Conservation (phyloP, 53 echinoderm and acorn worm species). For the Pentamera pediparva region DNA sequence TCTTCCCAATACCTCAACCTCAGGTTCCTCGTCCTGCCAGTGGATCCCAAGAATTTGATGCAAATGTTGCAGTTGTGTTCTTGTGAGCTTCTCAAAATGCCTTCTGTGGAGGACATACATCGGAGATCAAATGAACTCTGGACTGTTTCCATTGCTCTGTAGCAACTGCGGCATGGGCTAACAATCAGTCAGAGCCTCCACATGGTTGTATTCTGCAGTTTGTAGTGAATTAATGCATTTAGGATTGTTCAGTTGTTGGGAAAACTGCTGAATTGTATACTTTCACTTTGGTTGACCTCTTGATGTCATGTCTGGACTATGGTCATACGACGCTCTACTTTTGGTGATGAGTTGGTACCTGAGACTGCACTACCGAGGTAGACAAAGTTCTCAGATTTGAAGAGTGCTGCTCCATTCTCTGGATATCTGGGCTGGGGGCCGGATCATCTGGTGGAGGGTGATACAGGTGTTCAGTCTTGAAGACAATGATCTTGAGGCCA, state of each 20-base stretch:
- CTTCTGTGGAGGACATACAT: conserved; percentile 8
- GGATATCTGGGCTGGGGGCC: background rate
- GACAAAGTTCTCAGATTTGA: background rate
- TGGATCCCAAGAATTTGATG: too few species aligned
- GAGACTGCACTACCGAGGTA: conserved; percentile 20
- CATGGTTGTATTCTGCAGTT: too few species aligned
- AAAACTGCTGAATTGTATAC: conserved; percentile 26
- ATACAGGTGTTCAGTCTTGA: conserved; percentile 14
- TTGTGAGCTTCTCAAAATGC: conserved; percentile 30
- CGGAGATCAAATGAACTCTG: background rate
- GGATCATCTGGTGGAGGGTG: background rate
- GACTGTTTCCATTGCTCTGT: too few species aligned
- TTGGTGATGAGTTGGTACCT: conserved; percentile 13
- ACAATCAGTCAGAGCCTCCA: too few species aligned
- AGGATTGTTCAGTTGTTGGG: too few species aligned
- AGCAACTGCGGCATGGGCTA: too few species aligned
- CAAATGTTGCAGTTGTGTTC: conserved; percentile 30
- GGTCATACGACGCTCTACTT: conserved; percentile 30
- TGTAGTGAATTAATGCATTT: too few species aligned
- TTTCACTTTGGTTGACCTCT: conserved; percentile 27
- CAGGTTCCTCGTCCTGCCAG: conserved; percentile 38
- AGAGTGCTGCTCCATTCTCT: background rate
- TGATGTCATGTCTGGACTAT: conserved; percentile 36
- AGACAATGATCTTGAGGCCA: conserved; percentile 31
- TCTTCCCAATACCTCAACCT: conserved; percentile 46